phyloP scores from a whole-genome alignment of 1,140 invertebrate genomes.

The Caenorhabditis briggsae region DNA sequence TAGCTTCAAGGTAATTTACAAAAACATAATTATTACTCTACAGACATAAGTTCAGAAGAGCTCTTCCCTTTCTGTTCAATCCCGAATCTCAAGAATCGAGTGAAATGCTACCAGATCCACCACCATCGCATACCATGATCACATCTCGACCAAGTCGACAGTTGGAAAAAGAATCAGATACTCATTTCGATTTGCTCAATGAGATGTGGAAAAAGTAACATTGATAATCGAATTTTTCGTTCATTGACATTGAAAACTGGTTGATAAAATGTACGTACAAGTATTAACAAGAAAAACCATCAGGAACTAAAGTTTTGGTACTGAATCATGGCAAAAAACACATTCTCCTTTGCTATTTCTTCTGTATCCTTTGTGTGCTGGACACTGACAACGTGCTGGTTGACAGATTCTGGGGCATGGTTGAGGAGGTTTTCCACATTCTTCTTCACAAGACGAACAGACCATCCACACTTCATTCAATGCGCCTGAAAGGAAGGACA shows the following conservation, averaged over 20 bases:
- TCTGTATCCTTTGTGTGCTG: slow-evolving; percentile 60
- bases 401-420: slow-evolving; percentile 56
- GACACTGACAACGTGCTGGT: slow-evolving; percentile 58
- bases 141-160: slow-evolving; percentile 45
- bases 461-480: slow-evolving; percentile 59
- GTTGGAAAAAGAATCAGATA: slow-evolving; percentile 55
- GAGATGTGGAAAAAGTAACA: slow-evolving; percentile 61
- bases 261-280: not conserved
- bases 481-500: slow-evolving; percentile 21
- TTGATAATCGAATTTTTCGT: not conserved
- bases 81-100: not conserved
- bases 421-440: slow-evolving; percentile 50
- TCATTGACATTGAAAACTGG: not conserved
- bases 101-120: slow-evolving; percentile 22
- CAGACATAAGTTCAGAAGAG: not conserved
- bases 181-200: slow-evolving; percentile 53
- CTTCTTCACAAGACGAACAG: slow-evolving; percentile 56
- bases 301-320: not conserved
- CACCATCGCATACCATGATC: slow-evolving; percentile 32
- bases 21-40: not conserved
- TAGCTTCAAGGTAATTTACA: slow-evolving; percentile 32
- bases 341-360: slow-evolving; percentile 46
- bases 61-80: slow-evolving; percentile 54
- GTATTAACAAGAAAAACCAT: not conserved
- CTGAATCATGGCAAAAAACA: slow-evolving; percentile 34